Percentiles rank a stretch among this genome's conserved stretches.
phyloP scores from a whole-genome alignment of 2,113 vertebrate species.

The Aphelocoma coerulescens region DNA sequence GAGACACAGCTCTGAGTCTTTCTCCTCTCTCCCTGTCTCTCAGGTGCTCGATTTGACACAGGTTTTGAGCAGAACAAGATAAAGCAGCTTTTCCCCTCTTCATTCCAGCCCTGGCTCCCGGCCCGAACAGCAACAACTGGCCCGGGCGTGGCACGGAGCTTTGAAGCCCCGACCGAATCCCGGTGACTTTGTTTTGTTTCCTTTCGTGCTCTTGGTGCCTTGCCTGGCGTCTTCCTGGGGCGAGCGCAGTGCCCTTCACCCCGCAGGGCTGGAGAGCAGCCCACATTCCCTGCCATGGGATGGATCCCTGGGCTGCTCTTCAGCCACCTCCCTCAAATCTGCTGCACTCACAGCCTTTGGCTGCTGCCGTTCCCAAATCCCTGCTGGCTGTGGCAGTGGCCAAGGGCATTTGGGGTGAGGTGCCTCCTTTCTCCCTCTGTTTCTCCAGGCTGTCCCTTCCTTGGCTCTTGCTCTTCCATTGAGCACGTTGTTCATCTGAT shows the following conservation, averaged over 20 bases:
- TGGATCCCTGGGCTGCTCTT: not conserved
- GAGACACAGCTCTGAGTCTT: not conserved
- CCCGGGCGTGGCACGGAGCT: not conserved
- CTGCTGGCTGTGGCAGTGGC: not conserved
- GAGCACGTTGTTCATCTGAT: not conserved
- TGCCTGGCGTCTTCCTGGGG: not conserved
- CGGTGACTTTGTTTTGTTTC: not conserved
- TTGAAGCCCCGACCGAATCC: not conserved
- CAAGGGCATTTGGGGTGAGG: not conserved
- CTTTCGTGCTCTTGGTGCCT: not conserved
- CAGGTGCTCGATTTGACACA: not conserved
- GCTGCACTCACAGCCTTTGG: not conserved
- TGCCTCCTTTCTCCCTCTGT: not conserved
- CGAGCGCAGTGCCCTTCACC: not conserved
- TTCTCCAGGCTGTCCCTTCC: not conserved
- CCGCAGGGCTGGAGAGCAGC: not conserved
- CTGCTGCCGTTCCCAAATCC: not conserved
- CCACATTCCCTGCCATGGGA: rapidly evolving
- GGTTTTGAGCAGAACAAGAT: not conserved
- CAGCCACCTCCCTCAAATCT: not conserved
- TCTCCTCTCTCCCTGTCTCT: not conserved
- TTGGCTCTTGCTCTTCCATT: not conserved
- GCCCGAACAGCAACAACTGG: not conserved
- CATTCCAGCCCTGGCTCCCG: not conserved
- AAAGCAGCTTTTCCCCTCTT: not conserved